These are phyloP conservation scores for Drosophila sp. DNA, from an alignment of 1,140 invertebrate species.

Conservation along the genomic window DNA sequence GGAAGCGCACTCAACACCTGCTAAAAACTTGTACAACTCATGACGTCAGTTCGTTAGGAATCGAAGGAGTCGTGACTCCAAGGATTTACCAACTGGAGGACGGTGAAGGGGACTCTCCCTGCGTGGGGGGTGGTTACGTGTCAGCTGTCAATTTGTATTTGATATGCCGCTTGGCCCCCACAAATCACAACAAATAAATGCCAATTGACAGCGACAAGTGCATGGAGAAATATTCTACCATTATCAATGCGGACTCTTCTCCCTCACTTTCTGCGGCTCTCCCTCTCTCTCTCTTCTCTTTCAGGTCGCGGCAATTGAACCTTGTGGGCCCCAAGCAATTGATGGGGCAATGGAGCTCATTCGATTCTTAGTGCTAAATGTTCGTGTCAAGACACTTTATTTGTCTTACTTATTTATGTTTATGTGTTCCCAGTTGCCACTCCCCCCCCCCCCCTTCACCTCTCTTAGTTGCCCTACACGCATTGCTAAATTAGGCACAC, in stretches of 20 bases:
- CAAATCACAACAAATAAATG: conserved; percentile 80
- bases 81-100: neutral
- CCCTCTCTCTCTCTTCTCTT: neutral
- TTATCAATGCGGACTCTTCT: neutral
- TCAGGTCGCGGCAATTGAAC: conserved; percentile 67
- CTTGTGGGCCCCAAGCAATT: conserved; percentile 47
- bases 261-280: neutral
- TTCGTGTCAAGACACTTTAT: conserved; percentile 75
- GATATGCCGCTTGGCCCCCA: conserved; percentile 58
- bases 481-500: conserved; percentile 71
- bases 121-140: conserved; percentile 53
- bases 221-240: conserved; percentile 21
- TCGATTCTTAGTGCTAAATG: conserved; percentile 60
- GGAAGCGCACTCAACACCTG: conserved; percentile 74
- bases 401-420: conserved; percentile 81
- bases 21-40: conserved; percentile 38
- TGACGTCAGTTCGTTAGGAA: conserved; percentile 33
- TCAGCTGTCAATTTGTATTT: conserved; percentile 79
- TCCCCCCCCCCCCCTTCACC: neutral
- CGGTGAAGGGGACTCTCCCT: conserved; percentile 33
- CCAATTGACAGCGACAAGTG: conserved; percentile 78
- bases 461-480: conserved; percentile 3
- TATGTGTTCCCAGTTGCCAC: conserved; percentile 53
- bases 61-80: neutral
- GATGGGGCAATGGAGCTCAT: conserved; percentile 23